Conservation (phyloP, 2,797 vertebrate genomes). For the Enteromius radiatus region DNA sequence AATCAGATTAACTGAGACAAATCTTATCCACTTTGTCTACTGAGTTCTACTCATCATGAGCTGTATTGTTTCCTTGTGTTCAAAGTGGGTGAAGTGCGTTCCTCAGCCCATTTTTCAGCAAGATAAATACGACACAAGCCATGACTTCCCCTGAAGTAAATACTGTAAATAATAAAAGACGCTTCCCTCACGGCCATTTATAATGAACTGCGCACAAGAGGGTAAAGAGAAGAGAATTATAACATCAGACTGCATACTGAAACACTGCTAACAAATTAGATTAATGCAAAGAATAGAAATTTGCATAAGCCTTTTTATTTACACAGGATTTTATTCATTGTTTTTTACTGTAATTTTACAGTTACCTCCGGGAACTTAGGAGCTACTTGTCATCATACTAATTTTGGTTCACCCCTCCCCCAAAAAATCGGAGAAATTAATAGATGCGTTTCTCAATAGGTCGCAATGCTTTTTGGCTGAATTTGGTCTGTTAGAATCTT, state of each 20-base stretch:
- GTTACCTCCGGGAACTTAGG: neutral
- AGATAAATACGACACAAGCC: conserved; percentile 83
- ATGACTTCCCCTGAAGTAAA: conserved; percentile 82
- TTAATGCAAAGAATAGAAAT: conserved; percentile 21
- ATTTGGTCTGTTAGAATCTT: conserved; percentile 1
- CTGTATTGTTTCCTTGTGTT: conserved; percentile 82
- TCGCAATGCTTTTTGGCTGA: neutral
- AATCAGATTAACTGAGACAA: neutral
- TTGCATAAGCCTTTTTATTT: conserved; percentile 27
- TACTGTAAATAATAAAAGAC: conserved; percentile 88
- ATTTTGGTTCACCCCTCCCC: neutral
- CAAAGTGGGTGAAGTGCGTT: conserved; percentile 72
- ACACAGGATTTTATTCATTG: neutral
- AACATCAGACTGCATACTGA: conserved; percentile 33
- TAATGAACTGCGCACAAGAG: conserved; percentile 49
- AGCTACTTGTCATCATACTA: neutral
- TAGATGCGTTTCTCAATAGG: neutral
- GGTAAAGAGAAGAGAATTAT: conserved; percentile 39
- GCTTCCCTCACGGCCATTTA: conserved; percentile 80
- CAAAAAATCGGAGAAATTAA: neutral
- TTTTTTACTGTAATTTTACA: neutral
- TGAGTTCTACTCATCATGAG: conserved; percentile 80
- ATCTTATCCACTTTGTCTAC: conserved; percentile 66
- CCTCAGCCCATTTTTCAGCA: conserved; percentile 82
- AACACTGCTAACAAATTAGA: conserved; percentile 40